These are phyloP conservation scores for Eulacestoma nigropectus DNA, from an alignment of 2,113 vertebrate genomes.

Conservation along the genomic window DNA sequence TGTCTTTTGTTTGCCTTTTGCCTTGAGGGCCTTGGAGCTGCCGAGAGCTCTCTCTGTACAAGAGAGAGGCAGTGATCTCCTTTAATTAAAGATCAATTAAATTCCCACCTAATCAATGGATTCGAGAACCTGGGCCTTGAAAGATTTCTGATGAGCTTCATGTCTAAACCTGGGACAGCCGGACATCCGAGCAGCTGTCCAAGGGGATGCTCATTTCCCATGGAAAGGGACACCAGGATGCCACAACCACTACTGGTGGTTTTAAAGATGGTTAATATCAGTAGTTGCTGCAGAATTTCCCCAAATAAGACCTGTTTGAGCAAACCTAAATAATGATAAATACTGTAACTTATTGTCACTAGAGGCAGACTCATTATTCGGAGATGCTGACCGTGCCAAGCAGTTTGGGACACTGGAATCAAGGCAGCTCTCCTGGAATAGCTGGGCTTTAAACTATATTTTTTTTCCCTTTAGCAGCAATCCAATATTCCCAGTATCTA, in stretches of 20 bases:
- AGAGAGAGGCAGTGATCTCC: neutral
- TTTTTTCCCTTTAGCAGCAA: neutral
- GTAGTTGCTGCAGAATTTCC: neutral
- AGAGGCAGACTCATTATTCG: neutral
- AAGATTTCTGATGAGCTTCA: neutral
- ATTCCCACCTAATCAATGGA: neutral
- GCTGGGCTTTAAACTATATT: neutral
- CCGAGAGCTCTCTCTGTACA: neutral
- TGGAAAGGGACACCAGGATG: neutral
- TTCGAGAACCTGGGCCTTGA: neutral
- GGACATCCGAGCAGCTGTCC: neutral
- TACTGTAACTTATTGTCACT: neutral
- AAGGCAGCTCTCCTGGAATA: neutral
- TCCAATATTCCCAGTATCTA: neutral
- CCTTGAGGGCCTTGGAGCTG: neutral
- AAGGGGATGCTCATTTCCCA: neutral
- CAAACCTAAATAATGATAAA: neutral
- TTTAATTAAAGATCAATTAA: neutral
- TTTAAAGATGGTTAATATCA: neutral
- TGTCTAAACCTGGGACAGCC: neutral
- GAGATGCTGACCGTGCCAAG: neutral
- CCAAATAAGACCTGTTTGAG: neutral
- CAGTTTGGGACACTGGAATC: neutral
- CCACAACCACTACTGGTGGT: rapidly evolving
- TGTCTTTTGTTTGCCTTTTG: neutral